Evolutionary conservation across 1,140 invertebrate species (phyloP), one percentile per base, ranked within the genome.

Genomic region (Phthorimaea operculella): DNA sequence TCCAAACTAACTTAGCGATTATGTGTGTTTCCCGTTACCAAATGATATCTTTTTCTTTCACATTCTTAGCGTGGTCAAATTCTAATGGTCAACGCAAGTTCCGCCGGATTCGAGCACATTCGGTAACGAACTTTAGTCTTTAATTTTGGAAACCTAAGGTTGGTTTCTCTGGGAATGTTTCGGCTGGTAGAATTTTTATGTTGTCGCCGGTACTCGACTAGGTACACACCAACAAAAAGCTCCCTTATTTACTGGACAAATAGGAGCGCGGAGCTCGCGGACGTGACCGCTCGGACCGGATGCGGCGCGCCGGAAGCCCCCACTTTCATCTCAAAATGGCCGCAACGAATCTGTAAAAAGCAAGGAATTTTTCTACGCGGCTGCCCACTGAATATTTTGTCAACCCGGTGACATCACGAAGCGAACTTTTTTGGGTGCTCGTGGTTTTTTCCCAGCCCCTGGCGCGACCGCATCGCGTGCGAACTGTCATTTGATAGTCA

Each of bases 261-360:
- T 57, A 64, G 28, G 44, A 53, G 11, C 44, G 50, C 14, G 1
- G 11, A 33, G 50, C 33, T 52, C 61, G 54, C 63, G 71, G 21
- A 70, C 64, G 72, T 75, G 70, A 73, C 72, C 54, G 61, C 66
- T 67, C 55, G 55, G 51, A 72, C 79, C 79, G 79, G 79, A 83
- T 72, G 72, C 68, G 62, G 64, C 70, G 56, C 70, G 70, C 79
- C 77, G 79, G 77, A 82, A 82, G 75, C 65, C 66, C 66, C 61
- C 75, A 21, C 78, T 76, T 80, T 80, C 78, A 79, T 81, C 74
- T 76, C 60, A 69, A 76, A 79, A 79, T 78, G 74, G 69, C 80
- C 76, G 67, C 69, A 66, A 68, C 79, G 60, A 84, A 84, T 82
- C 70, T 67, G 65, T 74, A 76, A 74, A 68, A 72, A 65, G 54